A percentile compares a stretch with the other conserved stretches of the same genome.
phyloP scores from a whole-genome alignment of 2,888 invertebrate genomes.

The Hirtodrosophila confusa region DNA sequence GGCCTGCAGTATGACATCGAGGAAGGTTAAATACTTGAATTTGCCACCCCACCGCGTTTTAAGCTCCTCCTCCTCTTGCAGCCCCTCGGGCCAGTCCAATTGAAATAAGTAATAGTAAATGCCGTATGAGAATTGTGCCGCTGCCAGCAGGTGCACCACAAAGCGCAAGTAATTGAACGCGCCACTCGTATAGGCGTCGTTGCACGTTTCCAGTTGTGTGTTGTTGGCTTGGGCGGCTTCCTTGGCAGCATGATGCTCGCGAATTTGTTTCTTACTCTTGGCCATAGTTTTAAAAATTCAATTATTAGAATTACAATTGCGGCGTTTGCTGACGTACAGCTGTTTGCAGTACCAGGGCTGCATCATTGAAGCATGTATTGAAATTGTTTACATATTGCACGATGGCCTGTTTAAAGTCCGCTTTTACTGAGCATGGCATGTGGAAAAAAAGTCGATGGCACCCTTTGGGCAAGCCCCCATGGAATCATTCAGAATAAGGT shows the following conservation, averaged over 20 bases:
- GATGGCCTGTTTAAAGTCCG: no score
- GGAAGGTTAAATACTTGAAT: slow-evolving; percentile 92
- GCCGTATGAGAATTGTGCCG: slow-evolving; percentile 87
- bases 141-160: slow-evolving; percentile 86
- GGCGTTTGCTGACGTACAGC: slow-evolving; percentile 20
- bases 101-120: slow-evolving; percentile 88
- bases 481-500: no score
- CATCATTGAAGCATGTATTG: slow-evolving; percentile 2
- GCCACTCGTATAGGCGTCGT: slow-evolving; percentile 69
- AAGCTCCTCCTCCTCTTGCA: slow-evolving; percentile 59
- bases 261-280: slow-evolving; percentile 60
- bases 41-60: slow-evolving; percentile 87
- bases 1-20: slow-evolving; percentile 91
- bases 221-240: slow-evolving; percentile 48
- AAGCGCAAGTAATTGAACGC: slow-evolving; percentile 70
- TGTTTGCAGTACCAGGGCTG: slow-evolving; percentile 24
- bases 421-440: no score
- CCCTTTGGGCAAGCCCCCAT: no score
- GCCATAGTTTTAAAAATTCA: slow-evolving; percentile 39
- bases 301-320: slow-evolving; percentile 19
- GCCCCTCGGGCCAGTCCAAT: slow-evolving; percentile 82
- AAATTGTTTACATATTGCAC: slow-evolving; percentile 8
- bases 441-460: no score
- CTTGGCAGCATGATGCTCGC: slow-evolving; percentile 53
- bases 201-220: slow-evolving; percentile 50